Evolutionary conservation across 2,888 invertebrate genomes (phyloP).

Genomic region (Caenorhabditis auriculariae): DNA sequence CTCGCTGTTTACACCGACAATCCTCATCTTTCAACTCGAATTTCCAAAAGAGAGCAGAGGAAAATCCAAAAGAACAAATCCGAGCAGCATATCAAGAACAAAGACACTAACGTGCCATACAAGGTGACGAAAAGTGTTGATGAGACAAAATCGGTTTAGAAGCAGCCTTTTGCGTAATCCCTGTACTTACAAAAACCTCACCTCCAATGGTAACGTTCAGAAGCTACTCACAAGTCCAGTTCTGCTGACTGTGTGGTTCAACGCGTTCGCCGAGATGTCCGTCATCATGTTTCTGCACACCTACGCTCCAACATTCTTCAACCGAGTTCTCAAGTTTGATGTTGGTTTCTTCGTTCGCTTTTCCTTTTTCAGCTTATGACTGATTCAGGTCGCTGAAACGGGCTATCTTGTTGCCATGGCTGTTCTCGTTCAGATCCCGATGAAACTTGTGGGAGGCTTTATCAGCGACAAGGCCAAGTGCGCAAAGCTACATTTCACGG

Average conservation of each 20-base stretch:
- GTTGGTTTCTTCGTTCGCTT: too few species aligned
- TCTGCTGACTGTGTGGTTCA: conserved; percentile 34
- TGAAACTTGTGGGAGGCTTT: too few species aligned
- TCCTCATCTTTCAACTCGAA: conserved; percentile 19
- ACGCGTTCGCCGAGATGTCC: conserved; percentile 35
- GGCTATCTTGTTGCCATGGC: too few species aligned
- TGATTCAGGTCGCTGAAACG: too few species aligned
- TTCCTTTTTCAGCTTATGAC: too few species aligned
- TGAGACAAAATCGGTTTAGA: too few species aligned
- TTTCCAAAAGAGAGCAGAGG: conserved; percentile 25
- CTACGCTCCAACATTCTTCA: conserved; percentile 33
- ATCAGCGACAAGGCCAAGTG: too few species aligned
- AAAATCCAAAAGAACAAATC: conserved; percentile 45
- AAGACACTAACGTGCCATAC: conserved; percentile 37
- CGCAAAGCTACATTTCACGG: not conserved
- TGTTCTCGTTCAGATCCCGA: too few species aligned
- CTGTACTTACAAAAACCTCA: too few species aligned
- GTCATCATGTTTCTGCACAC: conserved; percentile 25
- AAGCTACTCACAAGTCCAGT: conserved; percentile 14
- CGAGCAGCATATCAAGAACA: conserved; percentile 39
- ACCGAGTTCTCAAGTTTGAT: conserved; percentile 11
- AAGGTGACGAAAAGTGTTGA: too few species aligned
- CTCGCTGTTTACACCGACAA: conserved; percentile 27
- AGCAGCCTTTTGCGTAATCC: too few species aligned
- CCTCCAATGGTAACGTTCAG: too few species aligned